Evolutionary conservation across 2,888 invertebrate genomes (phyloP).

Genomic region (Ichneumoninae sp.): DNA sequence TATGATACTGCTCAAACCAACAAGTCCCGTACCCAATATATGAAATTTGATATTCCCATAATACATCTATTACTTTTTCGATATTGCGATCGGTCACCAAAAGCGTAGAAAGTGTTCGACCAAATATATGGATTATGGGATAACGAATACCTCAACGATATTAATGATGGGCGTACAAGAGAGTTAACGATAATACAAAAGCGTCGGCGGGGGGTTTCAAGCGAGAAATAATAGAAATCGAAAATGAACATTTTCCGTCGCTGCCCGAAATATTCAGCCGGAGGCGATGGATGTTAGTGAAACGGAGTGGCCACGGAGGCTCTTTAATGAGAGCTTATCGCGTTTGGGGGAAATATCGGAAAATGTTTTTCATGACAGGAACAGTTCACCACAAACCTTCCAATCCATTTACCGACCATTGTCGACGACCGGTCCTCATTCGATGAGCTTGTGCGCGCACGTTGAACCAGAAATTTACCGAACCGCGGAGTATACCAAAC

Average conservation of each 20-base stretch:
- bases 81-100: neutral
- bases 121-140: slow-evolving; percentile 21
- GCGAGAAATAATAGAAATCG: slow-evolving; percentile 24
- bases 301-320: slow-evolving; percentile 13
- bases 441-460: neutral
- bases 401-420: slow-evolving; percentile 27
- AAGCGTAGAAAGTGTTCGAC: neutral
- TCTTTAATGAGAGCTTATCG: slow-evolving; percentile 64
- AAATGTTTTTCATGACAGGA: slow-evolving; percentile 43
- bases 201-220: neutral
- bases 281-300: slow-evolving; percentile 15
- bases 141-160: neutral
- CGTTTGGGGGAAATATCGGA: slow-evolving; percentile 61
- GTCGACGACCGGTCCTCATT: slow-evolving; percentile 16
- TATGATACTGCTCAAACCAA: neutral
- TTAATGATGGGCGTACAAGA: neutral
- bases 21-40: neutral
- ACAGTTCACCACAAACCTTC: neutral
- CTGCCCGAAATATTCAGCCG: neutral
- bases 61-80: neutral
- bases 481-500: neutral
- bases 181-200: slow-evolving; percentile 19
- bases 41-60: slow-evolving; percentile 10
- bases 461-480: slow-evolving; percentile 15
- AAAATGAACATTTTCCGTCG: slow-evolving; percentile 18